These are phyloP conservation scores for mouse (Mus musculus) DNA, from an alignment of 2,113 vertebrate species.

Conservation along the genomic window GRCm39 chr5:34568001-34568500, in stretches of 20 bases:
- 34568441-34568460: neutral
- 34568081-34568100: conserved; percentile 95
- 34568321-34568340: too few relatives aligned
- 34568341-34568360: neutral
- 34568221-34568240: neutral
- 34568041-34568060: conserved; percentile 90
- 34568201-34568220: neutral
- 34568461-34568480: neutral
- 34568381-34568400: neutral
- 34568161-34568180: conserved; percentile 90
- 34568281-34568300: neutral
- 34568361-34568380: neutral
- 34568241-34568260: neutral
- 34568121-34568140: conserved; percentile 95
- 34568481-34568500: neutral
- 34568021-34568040: conserved; percentile 90
- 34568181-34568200: accelerated
- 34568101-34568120: conserved; percentile 97
- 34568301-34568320: neutral
- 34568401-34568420: neutral
- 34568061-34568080: conserved; percentile 89
- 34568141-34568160: conserved; percentile 91
- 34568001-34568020: conserved; percentile 92
- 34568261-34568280: neutral
- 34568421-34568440: neutral